Conservation (phyloP, 1,140 invertebrate species). For the Bombus consobrinus region DNA sequence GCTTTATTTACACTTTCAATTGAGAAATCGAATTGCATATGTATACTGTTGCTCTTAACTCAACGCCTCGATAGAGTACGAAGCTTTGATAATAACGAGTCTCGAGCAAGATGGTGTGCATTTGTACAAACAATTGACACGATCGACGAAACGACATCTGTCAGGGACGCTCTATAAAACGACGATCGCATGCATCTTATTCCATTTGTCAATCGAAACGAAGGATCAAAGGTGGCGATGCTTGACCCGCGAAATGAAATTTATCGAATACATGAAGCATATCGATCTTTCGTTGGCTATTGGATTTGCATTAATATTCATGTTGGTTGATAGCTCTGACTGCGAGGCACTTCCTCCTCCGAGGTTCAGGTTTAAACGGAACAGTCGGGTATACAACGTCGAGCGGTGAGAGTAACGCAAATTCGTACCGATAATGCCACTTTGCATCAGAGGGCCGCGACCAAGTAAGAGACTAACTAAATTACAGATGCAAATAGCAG, state of each 20-base stretch:
- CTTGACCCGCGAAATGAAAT: conserved; percentile 14
- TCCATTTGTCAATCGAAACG: neutral
- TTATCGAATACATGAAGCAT: conserved; percentile 10
- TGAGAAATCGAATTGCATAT: no score
- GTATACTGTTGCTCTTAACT: no score
- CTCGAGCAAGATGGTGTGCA: neutral
- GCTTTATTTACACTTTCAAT: neutral
- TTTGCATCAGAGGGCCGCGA: conserved; percentile 73
- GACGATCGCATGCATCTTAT: neutral
- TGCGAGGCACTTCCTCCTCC: conserved; percentile 54
- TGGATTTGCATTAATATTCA: conserved; percentile 64
- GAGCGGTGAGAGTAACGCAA: conserved; percentile 61
- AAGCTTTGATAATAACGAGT: neutral
- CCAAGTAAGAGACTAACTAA: conserved; percentile 75
- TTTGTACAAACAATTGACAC: neutral
- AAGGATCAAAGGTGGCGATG: neutral
- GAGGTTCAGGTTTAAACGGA: conserved; percentile 60
- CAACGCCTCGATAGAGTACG: neutral
- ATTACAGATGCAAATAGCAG: conserved; percentile 81
- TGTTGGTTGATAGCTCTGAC: conserved; percentile 65
- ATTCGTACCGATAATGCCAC: conserved; percentile 73
- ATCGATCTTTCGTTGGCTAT: conserved; percentile 40
- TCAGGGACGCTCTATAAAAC: neutral
- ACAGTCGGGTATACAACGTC: conserved; percentile 59
- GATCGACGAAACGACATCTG: neutral